A percentile compares a stretch with the other conserved stretches of the same genome.
Evolutionary conservation across 1,140 invertebrate species (phyloP).

Genomic region (Papilio xuthus): DNA sequence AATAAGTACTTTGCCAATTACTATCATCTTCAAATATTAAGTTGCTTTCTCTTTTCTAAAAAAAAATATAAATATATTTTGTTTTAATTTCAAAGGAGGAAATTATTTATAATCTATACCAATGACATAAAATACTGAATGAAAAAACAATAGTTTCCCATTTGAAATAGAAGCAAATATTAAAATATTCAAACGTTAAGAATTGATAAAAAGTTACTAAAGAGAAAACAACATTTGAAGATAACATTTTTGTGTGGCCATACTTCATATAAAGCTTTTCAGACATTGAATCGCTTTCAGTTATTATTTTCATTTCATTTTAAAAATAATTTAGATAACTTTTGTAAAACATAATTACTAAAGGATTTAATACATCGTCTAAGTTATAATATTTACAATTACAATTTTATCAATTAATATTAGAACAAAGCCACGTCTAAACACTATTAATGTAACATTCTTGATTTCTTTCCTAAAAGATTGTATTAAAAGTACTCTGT

Average conservation of each 20-base stretch:
- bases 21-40: conserved; percentile 30
- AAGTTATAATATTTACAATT: conserved; percentile 33
- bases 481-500: background rate
- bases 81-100: background rate
- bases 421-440: conserved; percentile 28
- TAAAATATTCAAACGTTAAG: background rate
- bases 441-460: background rate
- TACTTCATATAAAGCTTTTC: conserved; percentile 24
- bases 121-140: background rate
- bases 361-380: conserved; percentile 27
- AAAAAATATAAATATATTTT: background rate
- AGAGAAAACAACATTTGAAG: conserved; percentile 18
- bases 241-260: background rate
- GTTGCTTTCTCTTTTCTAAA: background rate
- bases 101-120: background rate
- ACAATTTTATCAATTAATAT: background rate
- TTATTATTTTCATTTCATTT: conserved; percentile 15
- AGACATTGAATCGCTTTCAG: conserved; percentile 21
- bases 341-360: conserved; percentile 30
- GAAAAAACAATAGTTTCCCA: background rate
- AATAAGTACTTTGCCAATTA: conserved; percentile 57
- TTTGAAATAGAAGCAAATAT: background rate
- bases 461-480: background rate
- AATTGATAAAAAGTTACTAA: background rate
- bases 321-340: conserved; percentile 20